Evolutionary conservation across 2,113 vertebrate species (phyloP), one percentile per base, ranked within the genome.

Genomic region (Ctenodactylus gundi): DNA sequence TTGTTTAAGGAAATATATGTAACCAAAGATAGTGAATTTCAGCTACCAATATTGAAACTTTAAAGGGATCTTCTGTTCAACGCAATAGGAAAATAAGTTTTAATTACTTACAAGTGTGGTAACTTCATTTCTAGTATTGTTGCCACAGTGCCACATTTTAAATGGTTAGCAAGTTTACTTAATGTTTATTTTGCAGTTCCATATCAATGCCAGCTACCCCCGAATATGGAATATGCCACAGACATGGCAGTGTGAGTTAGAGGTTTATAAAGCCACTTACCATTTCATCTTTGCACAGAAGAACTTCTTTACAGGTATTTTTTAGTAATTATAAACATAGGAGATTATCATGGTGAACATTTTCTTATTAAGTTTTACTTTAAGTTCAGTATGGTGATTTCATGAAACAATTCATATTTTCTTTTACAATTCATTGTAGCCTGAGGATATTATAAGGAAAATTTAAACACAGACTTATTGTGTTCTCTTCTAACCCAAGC

Each of bases 261-360:
- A 99, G 95, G 99, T 99, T 78, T 99, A 99, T 97, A 99, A 99
- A 97, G 99, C 99, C 89, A 99, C 99, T 0, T 99, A 99, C 94
- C 99, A 99, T 96, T 99, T 99, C 96, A 99, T 99, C 96, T 99
- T 99, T 94, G 99, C 99, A 91, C 99, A 99, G 98, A 99, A 99
- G 97, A 99, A 99, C 98, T 99, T 99, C 97, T 99, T 99, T 97
- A 98, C 99, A 94, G 99, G 99, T 99, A 98, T 72, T 75, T 91
- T 81, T 82, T 91, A 31, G 39, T 36, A 78, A 65, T 31, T 83
- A 44, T 41, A 55, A 55, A 31, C 46, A 17, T 18, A 39, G 3
- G 78, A 80, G 60, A 58, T 85, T 67, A 36, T 94, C 39, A 58
- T 49, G 62, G 34, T 67, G 46, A 86, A 73, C 7, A 65, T 65